Conservation (phyloP, 2,888 invertebrate species). For the Idaea dimidiata region DNA sequence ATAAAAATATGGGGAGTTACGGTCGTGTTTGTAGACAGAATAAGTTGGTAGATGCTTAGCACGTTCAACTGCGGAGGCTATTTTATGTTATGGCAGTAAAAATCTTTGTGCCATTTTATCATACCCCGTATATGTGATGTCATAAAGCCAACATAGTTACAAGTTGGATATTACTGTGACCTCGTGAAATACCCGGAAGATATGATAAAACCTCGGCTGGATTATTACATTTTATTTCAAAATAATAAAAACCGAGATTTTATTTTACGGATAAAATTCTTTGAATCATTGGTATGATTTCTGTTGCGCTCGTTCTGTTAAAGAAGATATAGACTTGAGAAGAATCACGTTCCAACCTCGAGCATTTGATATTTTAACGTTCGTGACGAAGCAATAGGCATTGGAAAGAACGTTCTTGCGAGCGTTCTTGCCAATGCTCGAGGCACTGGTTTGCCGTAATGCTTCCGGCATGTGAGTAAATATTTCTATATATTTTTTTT, state of each 20-base stretch:
- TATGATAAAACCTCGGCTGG: not conserved
- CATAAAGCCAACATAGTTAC: constrained; percentile 19
- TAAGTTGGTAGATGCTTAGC: constrained; percentile 25
- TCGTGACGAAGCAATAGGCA: too few species aligned
- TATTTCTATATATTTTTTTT: too few species aligned
- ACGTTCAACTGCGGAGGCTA: constrained; percentile 21
- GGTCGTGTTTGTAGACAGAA: constrained; percentile 25
- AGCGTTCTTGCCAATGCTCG: too few species aligned
- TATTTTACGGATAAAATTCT: not conserved
- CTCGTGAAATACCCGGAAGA: not conserved
- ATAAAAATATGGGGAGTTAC: constrained; percentile 24
- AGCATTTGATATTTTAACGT: too few species aligned
- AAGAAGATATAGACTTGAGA: too few species aligned
- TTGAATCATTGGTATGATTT: not conserved
- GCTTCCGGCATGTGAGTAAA: too few species aligned
- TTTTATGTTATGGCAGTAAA: constrained; percentile 26
- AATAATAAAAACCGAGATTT: not conserved
- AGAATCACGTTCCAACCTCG: too few species aligned
- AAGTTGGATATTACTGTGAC: constrained; percentile 10
- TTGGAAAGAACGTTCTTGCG: too few species aligned
- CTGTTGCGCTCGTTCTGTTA: too few species aligned
- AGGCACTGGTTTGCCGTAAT: too few species aligned
- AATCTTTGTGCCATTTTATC: constrained; percentile 23
- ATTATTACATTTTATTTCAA: constrained; percentile 5
- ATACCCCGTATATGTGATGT: constrained; percentile 17